These are phyloP conservation scores for Teleiodes luculella DNA, from an alignment of 2,888 invertebrate genomes.

Conservation along the genomic window DNA sequence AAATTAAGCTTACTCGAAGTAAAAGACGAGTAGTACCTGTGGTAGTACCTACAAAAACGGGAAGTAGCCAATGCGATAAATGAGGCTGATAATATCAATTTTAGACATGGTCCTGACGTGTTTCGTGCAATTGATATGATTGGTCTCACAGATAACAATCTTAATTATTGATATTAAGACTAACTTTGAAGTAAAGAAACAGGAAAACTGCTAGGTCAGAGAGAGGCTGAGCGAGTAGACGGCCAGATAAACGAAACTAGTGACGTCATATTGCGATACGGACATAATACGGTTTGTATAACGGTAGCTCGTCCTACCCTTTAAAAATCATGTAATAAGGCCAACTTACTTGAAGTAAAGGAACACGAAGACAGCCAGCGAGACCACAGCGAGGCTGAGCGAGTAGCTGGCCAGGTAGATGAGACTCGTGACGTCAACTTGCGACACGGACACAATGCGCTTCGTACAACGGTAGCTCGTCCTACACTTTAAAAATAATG, in stretches of 20 bases:
- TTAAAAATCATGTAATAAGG: too few relatives aligned
- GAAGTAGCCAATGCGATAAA: too few relatives aligned
- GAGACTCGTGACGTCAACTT: slow-evolving; percentile 84
- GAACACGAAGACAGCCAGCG: slow-evolving; percentile 91
- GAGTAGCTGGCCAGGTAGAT: slow-evolving; percentile 92
- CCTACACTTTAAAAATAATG: too few relatives aligned
- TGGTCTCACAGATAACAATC: too few relatives aligned
- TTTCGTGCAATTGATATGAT: too few relatives aligned
- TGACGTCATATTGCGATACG: slow-evolving; percentile 81
- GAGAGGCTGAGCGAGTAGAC: too few relatives aligned
- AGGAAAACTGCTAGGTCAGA: too few relatives aligned
- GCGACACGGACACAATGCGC: slow-evolving; percentile 62
- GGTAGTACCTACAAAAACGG: slow-evolving; percentile 55
- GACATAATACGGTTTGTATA: slow-evolving; percentile 81
- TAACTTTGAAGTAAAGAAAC: too few relatives aligned
- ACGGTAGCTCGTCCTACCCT: slow-evolving; percentile 81
- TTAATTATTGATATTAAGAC: too few relatives aligned
- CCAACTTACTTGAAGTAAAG: slow-evolving; percentile 86
- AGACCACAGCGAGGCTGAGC: slow-evolving; percentile 88
- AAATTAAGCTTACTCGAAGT: slow-evolving; percentile 18
- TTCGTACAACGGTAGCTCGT: slow-evolving; percentile 31
- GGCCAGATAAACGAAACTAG: slow-evolving; percentile 78
- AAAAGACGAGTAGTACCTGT: slow-evolving; percentile 74
- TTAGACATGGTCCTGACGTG: too few relatives aligned
- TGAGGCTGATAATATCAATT: too few relatives aligned